Base-by-base conservation (phyloP, 2,797 vertebrate species). In the Distichodus sexfasciatus region DNA sequence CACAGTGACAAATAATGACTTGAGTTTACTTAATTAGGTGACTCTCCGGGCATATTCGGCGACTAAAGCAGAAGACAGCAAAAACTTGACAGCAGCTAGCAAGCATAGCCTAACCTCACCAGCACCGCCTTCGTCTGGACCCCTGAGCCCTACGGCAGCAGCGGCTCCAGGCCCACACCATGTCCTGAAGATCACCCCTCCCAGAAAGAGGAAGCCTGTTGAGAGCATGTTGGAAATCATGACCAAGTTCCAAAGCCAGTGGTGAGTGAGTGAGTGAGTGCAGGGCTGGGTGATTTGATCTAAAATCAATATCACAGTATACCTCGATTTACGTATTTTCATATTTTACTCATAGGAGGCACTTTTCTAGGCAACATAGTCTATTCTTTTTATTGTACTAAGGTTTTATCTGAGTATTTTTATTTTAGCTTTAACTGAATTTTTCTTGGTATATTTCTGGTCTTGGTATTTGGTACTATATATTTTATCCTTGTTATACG, bases 21-120 rank as follows among this genome's bases (percentile, higher is more conserved):
- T 6, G 8, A 54, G 14, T 65, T 31, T 23, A 15, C 53, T 28
- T 10, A n/a, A 71, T 41, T 15, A 91, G 90, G 86, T 91, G 47
- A 89, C 84, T 0, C 87, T 91, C 69, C 85, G 89, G 67, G 86
- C 86, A 0, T 90, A 86, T 64, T 81, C 85, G 7, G 60, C 71
- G 31, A 68, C 41, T 40, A 63, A 40, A 5, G 11, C 44, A 11
- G 55, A 66, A 15, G 24, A 53, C 24, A 61, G 41, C 44, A 59
- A 51, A 38, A 26, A 21, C 28, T 11, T 29, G 2, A 67, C 10
- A 71, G 40, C 40, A 41, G 4, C 63, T 23, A 21, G 7, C 29
- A 41, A 24, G 6, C 26, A 51, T 14, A 21, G 41, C 33, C 29
- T 48, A 29, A 24, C n/a, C n/a, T n/a, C n/a, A n/a, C n/a, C n/a